phyloP scores from a whole-genome alignment of 2,888 invertebrate species.

The Cantharis lateralis region DNA sequence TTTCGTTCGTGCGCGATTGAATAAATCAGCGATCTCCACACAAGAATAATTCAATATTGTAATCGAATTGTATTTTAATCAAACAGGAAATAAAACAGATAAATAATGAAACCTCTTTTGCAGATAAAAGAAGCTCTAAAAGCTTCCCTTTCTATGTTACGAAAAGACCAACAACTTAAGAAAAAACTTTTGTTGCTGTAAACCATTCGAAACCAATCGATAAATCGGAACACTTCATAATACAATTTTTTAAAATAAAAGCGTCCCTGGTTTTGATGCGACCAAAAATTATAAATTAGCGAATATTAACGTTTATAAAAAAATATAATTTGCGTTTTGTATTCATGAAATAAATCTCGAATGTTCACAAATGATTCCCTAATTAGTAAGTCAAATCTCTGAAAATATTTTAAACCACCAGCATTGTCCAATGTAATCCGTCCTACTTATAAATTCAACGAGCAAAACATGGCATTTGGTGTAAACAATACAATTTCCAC shows the following conservation, averaged over 20 bases:
- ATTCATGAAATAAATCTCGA: not conserved
- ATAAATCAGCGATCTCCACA: not conserved
- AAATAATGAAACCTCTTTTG: not conserved
- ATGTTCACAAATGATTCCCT: not conserved
- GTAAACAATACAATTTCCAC: not conserved
- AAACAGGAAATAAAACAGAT: constrained; percentile 1
- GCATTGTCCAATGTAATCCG: not conserved
- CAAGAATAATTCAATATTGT: not conserved
- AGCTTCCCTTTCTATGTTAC: not conserved
- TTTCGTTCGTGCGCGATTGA: not conserved
- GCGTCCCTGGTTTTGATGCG: not conserved
- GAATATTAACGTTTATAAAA: not conserved
- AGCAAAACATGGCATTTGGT: not conserved
- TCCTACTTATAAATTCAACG: not conserved
- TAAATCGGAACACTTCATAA: not conserved
- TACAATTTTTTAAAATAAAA: not conserved
- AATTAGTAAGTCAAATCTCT: not conserved
- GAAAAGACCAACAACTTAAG: not conserved
- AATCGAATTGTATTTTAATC: constrained; percentile 1
- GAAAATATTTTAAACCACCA: not conserved
- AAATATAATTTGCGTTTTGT: not conserved
- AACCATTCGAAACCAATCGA: not conserved
- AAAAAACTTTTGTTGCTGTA: not conserved
- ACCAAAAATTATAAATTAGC: not conserved
- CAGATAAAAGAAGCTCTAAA: constrained; percentile 3